A percentile compares a stretch with the other conserved stretches of the same genome.
phyloP scores from a whole-genome alignment of 1,140 invertebrate species.

The Tachypleus tridentatus region DNA sequence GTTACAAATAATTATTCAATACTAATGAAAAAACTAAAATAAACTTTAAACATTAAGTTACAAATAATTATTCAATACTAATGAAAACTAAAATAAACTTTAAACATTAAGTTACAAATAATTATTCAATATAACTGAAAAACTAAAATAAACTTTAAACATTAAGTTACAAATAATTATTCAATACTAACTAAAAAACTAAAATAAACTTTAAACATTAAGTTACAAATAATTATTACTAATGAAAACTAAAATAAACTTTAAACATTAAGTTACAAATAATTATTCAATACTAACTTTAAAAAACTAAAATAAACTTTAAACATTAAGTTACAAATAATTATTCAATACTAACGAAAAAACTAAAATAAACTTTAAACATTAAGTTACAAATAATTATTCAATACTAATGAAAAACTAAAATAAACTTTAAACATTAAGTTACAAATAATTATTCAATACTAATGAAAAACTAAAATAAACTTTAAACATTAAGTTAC shows the following conservation, averaged over 20 bases:
- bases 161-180: conserved; percentile 1
- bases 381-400: conserved; percentile 1
- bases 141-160: too few relatives aligned
- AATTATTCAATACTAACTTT: background rate
- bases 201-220: background rate
- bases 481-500: background rate
- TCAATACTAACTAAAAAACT: background rate
- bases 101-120: background rate
- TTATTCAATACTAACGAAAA: background rate
- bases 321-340: background rate
- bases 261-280: background rate
- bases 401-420: background rate
- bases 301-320: too few relatives aligned
- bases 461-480: too few relatives aligned
- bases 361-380: too few relatives aligned
- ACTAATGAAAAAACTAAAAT: too few relatives aligned
- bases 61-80: background rate
- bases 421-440: background rate
- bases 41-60: background rate
- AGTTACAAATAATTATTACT: background rate
- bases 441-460: background rate
- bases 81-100: too few relatives aligned
- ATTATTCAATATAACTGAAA: background rate
- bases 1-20: background rate
- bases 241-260: too few relatives aligned